Evolutionary conservation across 2,888 invertebrate species (phyloP).

Genomic region (Tigriopus californicus): DNA sequence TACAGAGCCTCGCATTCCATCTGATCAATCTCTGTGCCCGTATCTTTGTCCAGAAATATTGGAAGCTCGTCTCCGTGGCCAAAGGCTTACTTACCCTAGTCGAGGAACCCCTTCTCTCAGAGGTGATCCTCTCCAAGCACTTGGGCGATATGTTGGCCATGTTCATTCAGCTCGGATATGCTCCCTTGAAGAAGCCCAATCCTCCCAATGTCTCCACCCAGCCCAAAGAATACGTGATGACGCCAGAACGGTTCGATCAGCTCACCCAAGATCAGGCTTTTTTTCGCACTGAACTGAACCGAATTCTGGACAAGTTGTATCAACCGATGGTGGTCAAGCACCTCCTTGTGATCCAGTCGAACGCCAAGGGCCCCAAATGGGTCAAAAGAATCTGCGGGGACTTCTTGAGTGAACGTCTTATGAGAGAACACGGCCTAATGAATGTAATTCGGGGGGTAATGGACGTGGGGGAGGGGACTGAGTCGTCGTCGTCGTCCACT

Average conservation of each 20-base stretch:
- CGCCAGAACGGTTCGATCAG: constrained; percentile 35
- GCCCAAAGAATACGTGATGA: constrained; percentile 33
- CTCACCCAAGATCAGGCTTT: constrained; percentile 34
- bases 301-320: constrained; percentile 37
- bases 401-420: constrained; percentile 40
- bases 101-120: constrained; percentile 28
- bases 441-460: constrained; percentile 45
- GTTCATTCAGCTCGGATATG: constrained; percentile 46
- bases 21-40: not conserved
- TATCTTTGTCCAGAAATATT: constrained; percentile 13
- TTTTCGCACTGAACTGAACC: constrained; percentile 34
- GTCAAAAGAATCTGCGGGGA: constrained; percentile 40
- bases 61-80: not conserved
- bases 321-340: constrained; percentile 45
- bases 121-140: constrained; percentile 37
- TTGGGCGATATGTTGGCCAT: constrained; percentile 43
- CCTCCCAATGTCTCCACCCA: not conserved
- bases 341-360: constrained; percentile 40
- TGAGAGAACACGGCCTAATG: constrained; percentile 41
- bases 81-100: not conserved
- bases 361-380: constrained; percentile 37
- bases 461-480: constrained; percentile 30
- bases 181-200: constrained; percentile 41
- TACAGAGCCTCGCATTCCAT: too few relatives aligned
- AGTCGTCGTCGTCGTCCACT: not conserved